Percentiles rank a stretch among this genome's conserved stretches.
phyloP scores from a whole-genome alignment of 2,888 invertebrate species.

The Gnatocerus cornutus region DNA sequence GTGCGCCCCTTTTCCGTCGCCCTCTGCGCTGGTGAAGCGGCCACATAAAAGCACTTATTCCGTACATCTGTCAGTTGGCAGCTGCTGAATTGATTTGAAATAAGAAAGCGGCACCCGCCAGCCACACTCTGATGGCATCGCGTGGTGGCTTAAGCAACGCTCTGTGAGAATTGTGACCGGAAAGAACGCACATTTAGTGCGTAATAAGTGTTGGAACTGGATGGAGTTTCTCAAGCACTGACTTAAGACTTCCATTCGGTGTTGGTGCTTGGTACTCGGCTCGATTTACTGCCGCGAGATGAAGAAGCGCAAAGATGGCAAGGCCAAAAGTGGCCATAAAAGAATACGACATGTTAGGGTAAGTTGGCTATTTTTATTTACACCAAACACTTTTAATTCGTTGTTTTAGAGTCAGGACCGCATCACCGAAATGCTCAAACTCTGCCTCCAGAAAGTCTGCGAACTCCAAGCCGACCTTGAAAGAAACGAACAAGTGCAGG shows the following conservation, averaged over 20 bases:
- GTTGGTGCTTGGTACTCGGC: slow-evolving; percentile 18
- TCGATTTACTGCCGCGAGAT: slow-evolving; percentile 28
- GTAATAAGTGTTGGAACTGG: slow-evolving; percentile 13
- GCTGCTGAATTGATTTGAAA: slow-evolving; percentile 51
- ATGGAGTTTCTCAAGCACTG: slow-evolving; percentile 31
- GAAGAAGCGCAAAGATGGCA: slow-evolving; percentile 48
- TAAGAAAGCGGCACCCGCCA: slow-evolving; percentile 42
- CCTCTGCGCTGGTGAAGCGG: slow-evolving; percentile 36
- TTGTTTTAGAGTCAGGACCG: slow-evolving; percentile 51
- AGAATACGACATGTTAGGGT: slow-evolving; percentile 51
- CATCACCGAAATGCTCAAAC: slow-evolving; percentile 67
- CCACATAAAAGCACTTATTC: slow-evolving; percentile 44
- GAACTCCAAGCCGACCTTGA: slow-evolving; percentile 71
- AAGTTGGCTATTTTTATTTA: slow-evolving; percentile 32
- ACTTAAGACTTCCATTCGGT: slow-evolving; percentile 23
- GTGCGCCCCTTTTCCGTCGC: slow-evolving; percentile 20
- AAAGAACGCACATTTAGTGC: slow-evolving; percentile 27
- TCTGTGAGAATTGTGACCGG: slow-evolving; percentile 36
- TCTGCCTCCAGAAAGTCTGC: slow-evolving; percentile 72
- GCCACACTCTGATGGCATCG: not conserved
- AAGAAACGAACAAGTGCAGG: slow-evolving; percentile 64
- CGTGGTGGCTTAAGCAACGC: slow-evolving; percentile 29
- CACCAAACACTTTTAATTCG: not conserved
- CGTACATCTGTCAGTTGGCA: slow-evolving; percentile 51
- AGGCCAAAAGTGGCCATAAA: slow-evolving; percentile 36